Conservation (phyloP, 2,113 vertebrate genomes). For the Trematocara zebra region DNA sequence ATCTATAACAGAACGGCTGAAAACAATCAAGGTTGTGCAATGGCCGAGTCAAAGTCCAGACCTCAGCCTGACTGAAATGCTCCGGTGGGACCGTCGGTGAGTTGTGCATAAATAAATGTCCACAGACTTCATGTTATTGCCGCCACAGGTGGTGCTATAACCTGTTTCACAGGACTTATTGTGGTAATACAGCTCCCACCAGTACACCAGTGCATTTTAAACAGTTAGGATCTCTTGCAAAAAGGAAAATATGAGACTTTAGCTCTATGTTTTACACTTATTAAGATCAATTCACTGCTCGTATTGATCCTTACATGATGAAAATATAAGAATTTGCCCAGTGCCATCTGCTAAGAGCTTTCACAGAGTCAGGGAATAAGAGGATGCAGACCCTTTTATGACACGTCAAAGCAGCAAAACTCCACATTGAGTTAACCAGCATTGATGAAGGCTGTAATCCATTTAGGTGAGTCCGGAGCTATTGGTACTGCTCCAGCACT, state of each 20-base stretch:
- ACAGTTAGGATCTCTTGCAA: not conserved
- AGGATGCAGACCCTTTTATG: not conserved
- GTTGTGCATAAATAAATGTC: not conserved
- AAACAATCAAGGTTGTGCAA: not conserved
- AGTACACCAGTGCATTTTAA: not conserved
- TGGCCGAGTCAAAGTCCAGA: not conserved
- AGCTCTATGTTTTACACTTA: accelerated
- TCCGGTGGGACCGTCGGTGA: not conserved
- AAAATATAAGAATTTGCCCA: not conserved
- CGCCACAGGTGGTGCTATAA: not conserved
- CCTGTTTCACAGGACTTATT: not conserved
- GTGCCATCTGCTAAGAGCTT: not conserved
- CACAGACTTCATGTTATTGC: not conserved
- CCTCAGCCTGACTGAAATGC: not conserved
- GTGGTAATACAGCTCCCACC: not conserved
- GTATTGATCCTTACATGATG: not conserved
- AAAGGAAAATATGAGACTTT: not conserved
- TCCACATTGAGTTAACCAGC: not conserved
- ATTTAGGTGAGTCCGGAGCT: not conserved
- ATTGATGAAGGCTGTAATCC: not conserved
- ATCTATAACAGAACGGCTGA: not conserved
- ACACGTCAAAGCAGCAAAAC: accelerated
- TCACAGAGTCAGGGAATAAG: not conserved
- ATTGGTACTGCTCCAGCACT: not conserved
- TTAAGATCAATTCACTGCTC: not conserved